Percentiles rank a stretch among this genome's conserved stretches.
phyloP scores from a whole-genome alignment of 92 coral and sea anemone genomes.

The Actinostola sp. region DNA sequence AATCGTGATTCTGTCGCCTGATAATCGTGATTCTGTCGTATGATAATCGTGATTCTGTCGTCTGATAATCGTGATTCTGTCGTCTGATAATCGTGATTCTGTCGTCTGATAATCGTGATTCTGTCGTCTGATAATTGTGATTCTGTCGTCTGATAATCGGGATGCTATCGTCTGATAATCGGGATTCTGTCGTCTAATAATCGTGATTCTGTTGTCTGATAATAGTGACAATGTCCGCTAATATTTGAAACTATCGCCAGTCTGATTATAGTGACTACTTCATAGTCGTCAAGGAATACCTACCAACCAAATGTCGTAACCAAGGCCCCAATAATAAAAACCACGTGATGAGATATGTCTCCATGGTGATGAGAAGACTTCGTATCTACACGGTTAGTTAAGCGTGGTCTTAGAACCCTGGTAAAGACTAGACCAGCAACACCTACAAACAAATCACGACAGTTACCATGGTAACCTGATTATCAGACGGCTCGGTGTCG shows the following conservation, averaged over 20 bases:
- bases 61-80: not conserved
- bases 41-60: too few relatives aligned
- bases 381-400: slow-evolving; percentile 32
- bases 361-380: slow-evolving; percentile 20
- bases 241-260: too few relatives aligned
- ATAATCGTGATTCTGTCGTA: too few relatives aligned
- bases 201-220: too few relatives aligned
- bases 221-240: too few relatives aligned
- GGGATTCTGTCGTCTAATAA: not conserved
- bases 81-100: not conserved
- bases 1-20: not conserved
- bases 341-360: slow-evolving; percentile 33
- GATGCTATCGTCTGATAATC: too few relatives aligned
- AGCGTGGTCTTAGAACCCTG: slow-evolving; percentile 51
- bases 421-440: slow-evolving; percentile 82
- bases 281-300: slow-evolving; percentile 7
- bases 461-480: too few relatives aligned
- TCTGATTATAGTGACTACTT: too few relatives aligned
- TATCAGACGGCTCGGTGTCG: too few relatives aligned
- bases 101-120: not conserved
- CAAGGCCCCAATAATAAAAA: slow-evolving; percentile 40
- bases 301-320: slow-evolving; percentile 49
- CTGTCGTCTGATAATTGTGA: not conserved
- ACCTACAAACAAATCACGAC: slow-evolving; percentile 46
- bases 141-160: too few relatives aligned